phyloP scores from a whole-genome alignment of 2,113 vertebrate species.

The Ceyx melanurus region DNA sequence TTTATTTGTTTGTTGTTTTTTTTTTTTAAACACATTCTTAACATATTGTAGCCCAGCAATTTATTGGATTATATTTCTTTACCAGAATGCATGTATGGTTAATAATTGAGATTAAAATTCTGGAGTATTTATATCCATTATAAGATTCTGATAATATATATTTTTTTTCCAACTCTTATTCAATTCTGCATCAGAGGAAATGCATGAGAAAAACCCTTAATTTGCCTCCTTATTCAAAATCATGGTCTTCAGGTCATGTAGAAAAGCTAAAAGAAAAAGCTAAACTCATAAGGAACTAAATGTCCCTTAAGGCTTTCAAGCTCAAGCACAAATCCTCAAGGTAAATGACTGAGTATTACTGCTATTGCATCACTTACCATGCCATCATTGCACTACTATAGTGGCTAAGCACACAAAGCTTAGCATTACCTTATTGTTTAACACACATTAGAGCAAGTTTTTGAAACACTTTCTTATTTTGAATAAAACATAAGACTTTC shows the following conservation, averaged over 20 bases:
- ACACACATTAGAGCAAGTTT: conserved; percentile 3
- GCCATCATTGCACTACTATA: background rate
- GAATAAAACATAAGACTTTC: background rate
- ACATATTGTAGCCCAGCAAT: background rate
- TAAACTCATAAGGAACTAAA: background rate
- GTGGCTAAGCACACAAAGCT: background rate
- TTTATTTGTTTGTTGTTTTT: background rate
- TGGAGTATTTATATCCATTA: background rate
- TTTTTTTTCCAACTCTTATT: background rate
- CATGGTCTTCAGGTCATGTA: background rate
- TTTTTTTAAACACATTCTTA: background rate
- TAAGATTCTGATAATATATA: background rate
- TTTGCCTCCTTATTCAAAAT: conserved; percentile 15
- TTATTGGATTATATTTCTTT: background rate
- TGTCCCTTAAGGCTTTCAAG: background rate
- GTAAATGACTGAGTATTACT: conserved; percentile 12
- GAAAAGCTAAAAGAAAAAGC: background rate
- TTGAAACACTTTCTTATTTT: background rate
- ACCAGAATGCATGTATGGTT: background rate
- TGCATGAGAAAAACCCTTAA: background rate
- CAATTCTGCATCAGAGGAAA: background rate
- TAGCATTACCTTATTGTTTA: background rate
- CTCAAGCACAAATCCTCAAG: background rate
- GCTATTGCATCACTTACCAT: background rate
- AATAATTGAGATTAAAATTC: background rate